Base-by-base conservation (phyloP, 1,140 invertebrate genomes). In the Capitella teleta region DNA sequence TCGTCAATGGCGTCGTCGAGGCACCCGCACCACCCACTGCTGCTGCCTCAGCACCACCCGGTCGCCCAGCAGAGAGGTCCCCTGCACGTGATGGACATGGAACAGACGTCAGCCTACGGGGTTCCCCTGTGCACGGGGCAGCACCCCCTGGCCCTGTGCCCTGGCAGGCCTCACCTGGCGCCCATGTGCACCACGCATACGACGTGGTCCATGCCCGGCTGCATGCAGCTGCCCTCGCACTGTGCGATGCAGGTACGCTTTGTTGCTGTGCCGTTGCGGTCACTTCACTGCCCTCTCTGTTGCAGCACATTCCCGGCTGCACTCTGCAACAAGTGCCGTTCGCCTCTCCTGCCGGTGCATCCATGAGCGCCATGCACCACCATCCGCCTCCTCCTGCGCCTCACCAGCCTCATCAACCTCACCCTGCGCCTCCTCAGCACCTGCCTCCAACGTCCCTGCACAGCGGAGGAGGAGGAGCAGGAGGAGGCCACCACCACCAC, bases 31-130 rank as follows among this genome's bases (percentile, higher is more conserved):
- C n/a, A n/a, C n/a, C n/a, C n/a, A n/a, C n/a, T n/a, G n/a, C n/a
- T n/a, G n/a, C n/a, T n/a, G n/a, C n/a, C n/a, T n/a, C n/a, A n/a
- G n/a, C n/a, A n/a, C n/a, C n/a, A n/a, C n/a, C n/a, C n/a, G n/a
- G n/a, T n/a, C n/a, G n/a, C n/a, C n/a, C n/a, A n/a, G n/a, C n/a
- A n/a, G n/a, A n/a, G n/a, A n/a, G n/a, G n/a, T n/a, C n/a, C n/a
- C n/a, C n/a, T n/a, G n/a, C n/a, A n/a, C n/a, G n/a, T n/a, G n/a
- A n/a, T n/a, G n/a, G n/a, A n/a, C n/a, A n/a, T n/a, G n/a, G n/a
- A n/a, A n/a, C n/a, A n/a, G n/a, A n/a, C n/a, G n/a, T n/a, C 78
- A 54, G 76, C 61, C 47, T 78, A 61, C 60, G 67, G 53, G 26
- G 59, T 68, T 40, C 62, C 67, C 44, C 50, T 70, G 48, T 68